Evolutionary conservation across 2,797 vertebrate genomes (phyloP).

Genomic region (Remorina albescens): DNA sequence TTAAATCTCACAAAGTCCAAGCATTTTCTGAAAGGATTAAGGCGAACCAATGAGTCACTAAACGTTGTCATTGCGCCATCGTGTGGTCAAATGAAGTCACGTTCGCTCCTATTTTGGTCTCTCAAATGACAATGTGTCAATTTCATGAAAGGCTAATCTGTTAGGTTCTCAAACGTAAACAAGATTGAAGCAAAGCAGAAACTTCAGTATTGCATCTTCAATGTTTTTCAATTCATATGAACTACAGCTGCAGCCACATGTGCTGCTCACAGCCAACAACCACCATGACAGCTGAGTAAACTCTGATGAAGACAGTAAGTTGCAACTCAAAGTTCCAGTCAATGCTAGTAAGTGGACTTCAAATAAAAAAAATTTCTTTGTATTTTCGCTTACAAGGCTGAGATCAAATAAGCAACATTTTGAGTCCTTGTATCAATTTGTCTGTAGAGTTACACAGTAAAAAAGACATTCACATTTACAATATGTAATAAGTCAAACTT

Average conservation of each 20-base stretch:
- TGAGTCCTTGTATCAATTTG: background rate
- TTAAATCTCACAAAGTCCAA: no score
- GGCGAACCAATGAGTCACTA: background rate
- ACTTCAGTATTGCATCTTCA: background rate
- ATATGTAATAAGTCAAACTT: background rate
- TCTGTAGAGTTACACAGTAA: no score
- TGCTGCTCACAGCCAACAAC: background rate
- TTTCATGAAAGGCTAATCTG: background rate
- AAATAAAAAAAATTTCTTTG: background rate
- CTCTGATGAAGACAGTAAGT: background rate
- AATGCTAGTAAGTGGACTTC: background rate
- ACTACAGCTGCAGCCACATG: no score
- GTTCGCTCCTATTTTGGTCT: no score
- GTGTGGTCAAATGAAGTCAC: background rate
- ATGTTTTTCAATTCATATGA: background rate
- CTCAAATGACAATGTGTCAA: no score
- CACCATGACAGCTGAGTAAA: background rate
- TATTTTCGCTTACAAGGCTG: no score
- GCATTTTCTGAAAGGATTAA: rapidly evolving
- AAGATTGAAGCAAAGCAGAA: background rate
- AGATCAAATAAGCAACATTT: no score
- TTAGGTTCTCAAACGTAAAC: background rate
- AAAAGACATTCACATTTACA: background rate
- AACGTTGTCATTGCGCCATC: conserved; percentile 2
- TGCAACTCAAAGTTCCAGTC: no score